Percentiles rank a stretch among this genome's conserved stretches.
Evolutionary conservation across 1,140 invertebrate species (phyloP).

Genomic region (Alviniconcha marisindica): DNA sequence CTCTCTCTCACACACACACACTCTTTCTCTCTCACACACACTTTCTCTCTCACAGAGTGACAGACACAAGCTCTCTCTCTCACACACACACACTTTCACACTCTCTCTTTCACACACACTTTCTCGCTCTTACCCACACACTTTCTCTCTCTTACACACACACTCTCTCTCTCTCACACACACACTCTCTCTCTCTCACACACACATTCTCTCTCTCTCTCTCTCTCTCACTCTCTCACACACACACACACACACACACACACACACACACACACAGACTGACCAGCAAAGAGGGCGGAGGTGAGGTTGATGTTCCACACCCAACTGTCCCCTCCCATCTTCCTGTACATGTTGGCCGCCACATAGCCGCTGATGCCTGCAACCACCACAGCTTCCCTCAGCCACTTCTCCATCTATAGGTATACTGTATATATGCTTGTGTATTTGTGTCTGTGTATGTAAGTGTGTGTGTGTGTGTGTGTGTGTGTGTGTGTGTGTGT

Average conservation of each 20-base stretch:
- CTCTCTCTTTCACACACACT: not conserved
- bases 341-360: constrained; percentile 76
- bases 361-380: constrained; percentile 78
- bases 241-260: not conserved
- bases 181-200: not conserved
- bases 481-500: too few relatives aligned
- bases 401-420: too few relatives aligned
- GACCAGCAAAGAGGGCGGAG: constrained; percentile 78
- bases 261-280: constrained; percentile 41
- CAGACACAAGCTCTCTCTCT: too few relatives aligned
- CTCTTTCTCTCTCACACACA: too few relatives aligned
- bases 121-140: not conserved
- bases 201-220: too few relatives aligned
- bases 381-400: too few relatives aligned
- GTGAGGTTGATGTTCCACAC: constrained; percentile 79
- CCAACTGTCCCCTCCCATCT: constrained; percentile 79
- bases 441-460: too few relatives aligned
- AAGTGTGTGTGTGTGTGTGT: too few relatives aligned
- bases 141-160: not conserved
- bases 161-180: not conserved
- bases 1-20: too few relatives aligned
- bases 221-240: not conserved
- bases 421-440: too few relatives aligned
- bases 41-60: too few relatives aligned
- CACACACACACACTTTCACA: too few relatives aligned